Evolutionary conservation across 2,113 vertebrate species (phyloP).

Genomic region (Trogon surrucura): DNA sequence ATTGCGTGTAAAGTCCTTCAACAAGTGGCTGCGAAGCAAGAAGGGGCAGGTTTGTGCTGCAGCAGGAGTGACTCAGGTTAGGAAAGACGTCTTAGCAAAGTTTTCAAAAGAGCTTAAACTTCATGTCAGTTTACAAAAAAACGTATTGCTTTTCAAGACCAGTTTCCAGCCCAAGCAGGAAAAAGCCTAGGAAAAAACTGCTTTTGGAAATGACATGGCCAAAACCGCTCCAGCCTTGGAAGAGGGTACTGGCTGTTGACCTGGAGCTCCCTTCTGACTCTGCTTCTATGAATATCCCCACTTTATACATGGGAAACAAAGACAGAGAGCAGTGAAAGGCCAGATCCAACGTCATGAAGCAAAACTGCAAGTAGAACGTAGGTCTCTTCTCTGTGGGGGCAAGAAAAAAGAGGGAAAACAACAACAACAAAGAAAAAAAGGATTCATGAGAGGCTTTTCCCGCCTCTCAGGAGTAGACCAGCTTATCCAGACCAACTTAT

Average conservation of each 20-base stretch:
- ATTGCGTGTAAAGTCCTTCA: neutral
- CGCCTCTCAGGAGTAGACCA: neutral
- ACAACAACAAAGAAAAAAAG: neutral
- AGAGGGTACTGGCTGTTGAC: neutral
- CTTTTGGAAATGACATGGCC: neutral
- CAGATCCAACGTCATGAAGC: neutral
- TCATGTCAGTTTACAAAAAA: neutral
- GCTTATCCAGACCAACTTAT: neutral
- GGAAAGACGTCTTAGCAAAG: neutral
- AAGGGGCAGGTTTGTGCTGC: neutral
- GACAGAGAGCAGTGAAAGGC: slow-evolving; percentile 17
- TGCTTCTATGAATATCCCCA: slow-evolving; percentile 1
- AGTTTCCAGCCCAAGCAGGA: neutral
- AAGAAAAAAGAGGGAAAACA: neutral
- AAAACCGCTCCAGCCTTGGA: neutral
- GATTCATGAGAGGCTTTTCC: neutral
- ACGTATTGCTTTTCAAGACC: neutral
- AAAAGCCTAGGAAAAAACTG: neutral
- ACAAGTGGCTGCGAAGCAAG: neutral
- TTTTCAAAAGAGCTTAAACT: neutral
- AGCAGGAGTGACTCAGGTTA: neutral
- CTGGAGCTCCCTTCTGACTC: slow-evolving; percentile 24
- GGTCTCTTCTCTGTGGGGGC: neutral
- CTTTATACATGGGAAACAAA: neutral
- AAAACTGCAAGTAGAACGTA: neutral